Evolutionary conservation across 2,113 vertebrate genomes (phyloP).

Genomic region (Rhadina sibilatrix): DNA sequence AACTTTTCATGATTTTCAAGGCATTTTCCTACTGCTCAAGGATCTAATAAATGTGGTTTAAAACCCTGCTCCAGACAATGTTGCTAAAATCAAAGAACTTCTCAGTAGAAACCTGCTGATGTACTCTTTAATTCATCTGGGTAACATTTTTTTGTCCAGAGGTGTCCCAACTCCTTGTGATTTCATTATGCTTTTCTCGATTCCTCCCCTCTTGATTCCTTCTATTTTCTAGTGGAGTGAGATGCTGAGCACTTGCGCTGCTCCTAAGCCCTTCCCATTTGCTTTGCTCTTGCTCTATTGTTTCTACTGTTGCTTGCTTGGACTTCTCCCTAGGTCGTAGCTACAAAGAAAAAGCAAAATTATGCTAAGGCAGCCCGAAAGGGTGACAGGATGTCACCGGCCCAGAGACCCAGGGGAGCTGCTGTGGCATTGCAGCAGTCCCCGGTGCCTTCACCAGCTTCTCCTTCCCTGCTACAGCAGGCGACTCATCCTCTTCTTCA

Average conservation of each 20-base stretch:
- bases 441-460: neutral
- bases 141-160: neutral
- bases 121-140: neutral
- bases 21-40: neutral
- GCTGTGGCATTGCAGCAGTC: neutral
- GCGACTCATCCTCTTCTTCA: neutral
- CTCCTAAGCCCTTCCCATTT: neutral
- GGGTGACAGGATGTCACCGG: neutral
- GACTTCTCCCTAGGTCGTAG: neutral
- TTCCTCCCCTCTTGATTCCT: neutral
- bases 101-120: neutral
- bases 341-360: neutral
- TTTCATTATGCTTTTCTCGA: neutral
- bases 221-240: fast-evolving
- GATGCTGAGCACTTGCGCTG: fast-evolving
- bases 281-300: neutral
- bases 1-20: neutral
- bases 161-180: neutral
- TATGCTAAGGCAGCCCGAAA: neutral
- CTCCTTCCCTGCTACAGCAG: neutral
- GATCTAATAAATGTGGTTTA: neutral
- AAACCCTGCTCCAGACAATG: neutral
- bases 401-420: neutral
- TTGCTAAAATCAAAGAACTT: neutral
- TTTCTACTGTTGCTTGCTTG: neutral